phyloP scores from a whole-genome alignment of 2,888 invertebrate genomes.

The Lepas anatifera region DNA sequence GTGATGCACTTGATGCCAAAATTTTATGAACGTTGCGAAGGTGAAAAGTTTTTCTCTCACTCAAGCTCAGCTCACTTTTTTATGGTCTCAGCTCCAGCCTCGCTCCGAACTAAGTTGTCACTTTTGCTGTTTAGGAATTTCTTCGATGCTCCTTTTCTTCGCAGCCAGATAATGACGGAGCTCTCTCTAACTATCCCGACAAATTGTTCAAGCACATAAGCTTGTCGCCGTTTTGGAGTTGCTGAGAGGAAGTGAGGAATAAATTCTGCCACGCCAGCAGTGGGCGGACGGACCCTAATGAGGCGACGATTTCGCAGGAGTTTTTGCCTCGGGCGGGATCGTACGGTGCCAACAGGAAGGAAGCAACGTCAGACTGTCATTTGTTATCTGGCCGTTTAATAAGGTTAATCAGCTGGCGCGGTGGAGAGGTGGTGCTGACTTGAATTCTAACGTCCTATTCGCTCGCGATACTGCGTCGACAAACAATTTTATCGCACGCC shows the following conservation, averaged over 20 bases:
- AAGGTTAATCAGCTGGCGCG: neutral
- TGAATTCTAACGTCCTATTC: neutral
- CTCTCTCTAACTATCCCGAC: neutral
- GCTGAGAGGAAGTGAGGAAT: neutral
- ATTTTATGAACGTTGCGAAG: too few relatives aligned
- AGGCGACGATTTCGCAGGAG: neutral
- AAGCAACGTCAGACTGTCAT: neutral
- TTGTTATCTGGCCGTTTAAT: slow-evolving; percentile 10
- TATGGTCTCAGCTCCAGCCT: too few relatives aligned
- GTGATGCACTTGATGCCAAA: too few relatives aligned
- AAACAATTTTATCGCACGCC: slow-evolving; percentile 1
- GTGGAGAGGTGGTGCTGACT: neutral
- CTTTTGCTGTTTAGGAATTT: too few relatives aligned
- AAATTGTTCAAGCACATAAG: neutral
- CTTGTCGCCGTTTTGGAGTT: neutral
- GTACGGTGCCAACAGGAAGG: neutral
- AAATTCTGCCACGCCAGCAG: neutral
- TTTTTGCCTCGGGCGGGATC: neutral
- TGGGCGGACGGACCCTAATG: neutral
- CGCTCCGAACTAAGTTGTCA: too few relatives aligned
- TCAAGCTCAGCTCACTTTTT: too few relatives aligned
- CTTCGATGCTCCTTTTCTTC: neutral
- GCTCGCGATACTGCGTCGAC: neutral
- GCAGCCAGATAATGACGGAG: neutral
- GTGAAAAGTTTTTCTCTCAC: too few relatives aligned